Evolutionary conservation across 2,888 invertebrate genomes (phyloP).

Genomic region (Tiliacea aurago): DNA sequence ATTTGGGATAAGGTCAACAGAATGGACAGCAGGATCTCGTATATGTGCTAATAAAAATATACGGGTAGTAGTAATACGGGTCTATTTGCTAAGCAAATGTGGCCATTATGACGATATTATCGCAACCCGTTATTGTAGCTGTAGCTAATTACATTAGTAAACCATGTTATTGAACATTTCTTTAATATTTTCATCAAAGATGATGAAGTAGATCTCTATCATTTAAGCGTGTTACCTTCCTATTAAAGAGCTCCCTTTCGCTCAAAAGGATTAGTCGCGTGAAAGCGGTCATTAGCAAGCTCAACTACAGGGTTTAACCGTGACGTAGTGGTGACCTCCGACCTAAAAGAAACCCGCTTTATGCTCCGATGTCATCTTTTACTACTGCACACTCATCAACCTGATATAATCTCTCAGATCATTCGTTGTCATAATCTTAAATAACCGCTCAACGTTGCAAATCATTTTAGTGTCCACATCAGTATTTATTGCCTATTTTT

Average conservation of each 20-base stretch:
- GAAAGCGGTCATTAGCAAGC: slow-evolving; percentile 48
- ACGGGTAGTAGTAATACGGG: background rate
- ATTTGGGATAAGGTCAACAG: slow-evolving; percentile 40
- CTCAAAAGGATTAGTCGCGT: slow-evolving; percentile 39
- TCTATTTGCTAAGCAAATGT: slow-evolving; percentile 10
- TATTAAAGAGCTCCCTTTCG: slow-evolving; percentile 14
- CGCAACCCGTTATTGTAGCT: slow-evolving; percentile 2
- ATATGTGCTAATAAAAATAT: slow-evolving; percentile 32
- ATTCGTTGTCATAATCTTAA: slow-evolving; percentile 11
- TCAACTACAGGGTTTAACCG: slow-evolving; percentile 29
- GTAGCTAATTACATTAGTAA: background rate
- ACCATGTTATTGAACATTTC: background rate
- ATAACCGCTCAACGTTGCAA: background rate
- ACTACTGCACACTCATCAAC: slow-evolving; percentile 16
- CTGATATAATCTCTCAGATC: slow-evolving; percentile 17
- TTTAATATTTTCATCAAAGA: background rate
- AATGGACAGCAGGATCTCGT: slow-evolving; percentile 11
- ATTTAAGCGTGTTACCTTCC: slow-evolving; percentile 21
- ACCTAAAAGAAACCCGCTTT: slow-evolving; percentile 39
- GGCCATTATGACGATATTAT: slow-evolving; percentile 18
- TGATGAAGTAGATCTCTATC: slow-evolving; percentile 13
- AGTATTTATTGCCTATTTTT: slow-evolving; percentile 14
- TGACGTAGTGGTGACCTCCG: slow-evolving; percentile 31
- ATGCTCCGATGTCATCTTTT: slow-evolving; percentile 32
- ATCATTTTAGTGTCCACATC: slow-evolving; percentile 5